Conservation (phyloP, 2,113 vertebrate genomes). For the Poecilia latipinna region DNA sequence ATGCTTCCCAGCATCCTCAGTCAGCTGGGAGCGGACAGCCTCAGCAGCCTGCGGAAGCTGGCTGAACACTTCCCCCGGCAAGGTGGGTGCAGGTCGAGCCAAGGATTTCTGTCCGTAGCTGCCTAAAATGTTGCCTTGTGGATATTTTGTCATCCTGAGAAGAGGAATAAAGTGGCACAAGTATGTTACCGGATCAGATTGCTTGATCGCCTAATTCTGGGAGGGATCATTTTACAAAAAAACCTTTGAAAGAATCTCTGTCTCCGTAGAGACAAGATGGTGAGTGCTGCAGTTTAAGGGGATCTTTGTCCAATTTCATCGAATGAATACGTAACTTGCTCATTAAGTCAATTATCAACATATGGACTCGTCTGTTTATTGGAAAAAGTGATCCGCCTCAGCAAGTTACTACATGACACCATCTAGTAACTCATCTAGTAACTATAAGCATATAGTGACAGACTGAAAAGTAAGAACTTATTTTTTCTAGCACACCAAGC, state of each 20-base stretch:
- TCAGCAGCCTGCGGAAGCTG: conserved; percentile 96
- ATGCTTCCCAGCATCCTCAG: conserved; percentile 99
- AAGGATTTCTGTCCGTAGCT: neutral
- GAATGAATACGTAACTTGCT: no score
- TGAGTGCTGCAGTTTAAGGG: neutral
- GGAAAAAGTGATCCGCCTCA: no score
- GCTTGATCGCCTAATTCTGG: neutral
- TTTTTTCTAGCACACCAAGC: neutral
- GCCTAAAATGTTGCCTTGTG: no score
- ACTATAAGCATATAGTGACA: no score
- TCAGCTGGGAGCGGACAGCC: conserved; percentile 97
- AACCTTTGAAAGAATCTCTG: neutral
- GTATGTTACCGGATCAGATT: neutral
- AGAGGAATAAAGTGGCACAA: neutral
- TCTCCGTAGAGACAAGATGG: neutral
- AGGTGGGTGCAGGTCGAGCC: conserved; percentile 77
- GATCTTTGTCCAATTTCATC: no score
- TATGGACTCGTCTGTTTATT: no score
- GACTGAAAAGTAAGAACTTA: neutral
- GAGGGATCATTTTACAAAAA: neutral
- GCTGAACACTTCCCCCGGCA: conserved; percentile 97
- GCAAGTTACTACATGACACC: no score
- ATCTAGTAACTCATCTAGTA: no score
- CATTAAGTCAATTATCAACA: no score
- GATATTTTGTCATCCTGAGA: neutral